Evolutionary conservation across 2,888 invertebrate genomes (phyloP).

Genomic region (Troides aeacus): DNA sequence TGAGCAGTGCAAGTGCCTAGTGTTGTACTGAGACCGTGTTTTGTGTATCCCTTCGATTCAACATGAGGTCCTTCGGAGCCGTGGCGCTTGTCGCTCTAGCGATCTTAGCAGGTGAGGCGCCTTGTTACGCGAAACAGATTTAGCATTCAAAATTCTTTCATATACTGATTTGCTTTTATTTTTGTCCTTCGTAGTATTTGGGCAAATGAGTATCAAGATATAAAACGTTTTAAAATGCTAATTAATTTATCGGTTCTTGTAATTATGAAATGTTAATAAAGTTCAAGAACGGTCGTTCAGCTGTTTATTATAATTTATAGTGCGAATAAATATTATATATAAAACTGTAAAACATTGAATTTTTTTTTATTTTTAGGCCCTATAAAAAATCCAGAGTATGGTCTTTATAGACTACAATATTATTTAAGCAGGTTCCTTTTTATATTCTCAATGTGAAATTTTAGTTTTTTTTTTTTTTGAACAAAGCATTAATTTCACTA

Average conservation of each 20-base stretch:
- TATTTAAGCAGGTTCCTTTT: too few species aligned
- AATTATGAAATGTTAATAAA: background rate
- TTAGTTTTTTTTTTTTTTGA: too few species aligned
- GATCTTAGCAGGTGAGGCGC: conserved; percentile 62
- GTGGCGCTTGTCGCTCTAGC: conserved; percentile 58
- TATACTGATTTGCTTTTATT: background rate
- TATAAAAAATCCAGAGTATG: too few species aligned
- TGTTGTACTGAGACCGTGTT: conserved; percentile 47
- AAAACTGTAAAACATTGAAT: too few species aligned
- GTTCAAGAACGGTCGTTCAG: conserved; percentile 1
- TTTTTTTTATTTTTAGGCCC: too few species aligned
- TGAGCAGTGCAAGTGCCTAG: conserved; percentile 66
- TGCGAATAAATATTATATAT: background rate
- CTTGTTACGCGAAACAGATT: background rate
- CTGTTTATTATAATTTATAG: background rate
- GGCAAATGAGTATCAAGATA: background rate
- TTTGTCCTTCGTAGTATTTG: background rate
- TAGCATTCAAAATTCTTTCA: background rate
- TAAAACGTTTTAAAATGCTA: background rate
- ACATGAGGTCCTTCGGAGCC: conserved; percentile 66
- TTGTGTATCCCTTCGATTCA: conserved; percentile 44
- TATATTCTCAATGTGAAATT: too few species aligned
- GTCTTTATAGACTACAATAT: too few species aligned
- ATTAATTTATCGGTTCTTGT: background rate
- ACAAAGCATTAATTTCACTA: too few species aligned